Conservation (phyloP, 1,140 invertebrate species). For the Littorina saxatilis region DNA sequence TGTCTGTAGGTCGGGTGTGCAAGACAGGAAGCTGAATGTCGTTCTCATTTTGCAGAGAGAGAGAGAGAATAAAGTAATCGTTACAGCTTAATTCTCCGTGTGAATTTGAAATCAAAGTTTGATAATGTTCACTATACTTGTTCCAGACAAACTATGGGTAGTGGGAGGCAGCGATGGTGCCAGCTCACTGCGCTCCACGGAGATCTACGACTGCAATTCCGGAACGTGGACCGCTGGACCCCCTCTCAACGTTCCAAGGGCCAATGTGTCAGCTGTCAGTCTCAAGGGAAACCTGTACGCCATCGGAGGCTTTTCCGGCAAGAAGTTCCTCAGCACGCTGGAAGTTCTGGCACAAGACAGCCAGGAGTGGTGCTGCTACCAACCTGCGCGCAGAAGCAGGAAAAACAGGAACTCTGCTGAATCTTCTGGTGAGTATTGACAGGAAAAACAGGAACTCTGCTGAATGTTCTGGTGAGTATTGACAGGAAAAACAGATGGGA, state of each 20-base stretch:
- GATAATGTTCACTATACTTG: no score
- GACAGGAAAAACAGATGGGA: neutral
- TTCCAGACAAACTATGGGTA: slow-evolving; percentile 78
- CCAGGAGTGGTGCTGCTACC: slow-evolving; percentile 65
- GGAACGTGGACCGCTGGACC: slow-evolving; percentile 89
- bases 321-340: slow-evolving; percentile 89
- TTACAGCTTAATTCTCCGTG: no score
- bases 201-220: slow-evolving; percentile 88
- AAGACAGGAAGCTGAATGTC: no score
- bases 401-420: neutral
- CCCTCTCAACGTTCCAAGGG: slow-evolving; percentile 90
- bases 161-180: slow-evolving; percentile 78
- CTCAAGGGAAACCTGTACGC: slow-evolving; percentile 82
- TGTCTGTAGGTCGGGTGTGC: no score
- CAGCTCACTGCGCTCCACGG: slow-evolving; percentile 87
- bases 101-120: no score
- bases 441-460: neutral
- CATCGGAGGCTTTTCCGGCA: slow-evolving; percentile 91
- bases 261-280: slow-evolving; percentile 89
- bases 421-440: neutral
- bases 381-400: slow-evolving; percentile 33
- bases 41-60: no score
- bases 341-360: slow-evolving; percentile 78
- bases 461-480: neutral
- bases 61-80: no score